Conservation (phyloP, 2,113 vertebrate genomes). For the Bombycilla garrulus region DNA sequence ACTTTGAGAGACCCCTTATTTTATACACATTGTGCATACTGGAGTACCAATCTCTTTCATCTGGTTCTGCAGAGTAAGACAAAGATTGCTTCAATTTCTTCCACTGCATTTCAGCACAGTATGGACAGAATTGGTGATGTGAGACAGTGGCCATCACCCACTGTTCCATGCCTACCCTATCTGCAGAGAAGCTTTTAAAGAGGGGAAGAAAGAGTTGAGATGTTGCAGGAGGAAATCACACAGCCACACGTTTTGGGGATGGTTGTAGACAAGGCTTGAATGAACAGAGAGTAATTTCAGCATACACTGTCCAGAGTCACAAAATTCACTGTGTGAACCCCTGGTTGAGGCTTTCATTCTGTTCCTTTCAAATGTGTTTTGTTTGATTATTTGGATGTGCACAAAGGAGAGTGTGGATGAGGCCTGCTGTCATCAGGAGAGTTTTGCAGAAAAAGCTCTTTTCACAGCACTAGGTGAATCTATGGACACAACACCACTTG, state of each 20-base stretch:
- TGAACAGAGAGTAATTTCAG: not conserved
- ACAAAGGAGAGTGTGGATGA: not conserved
- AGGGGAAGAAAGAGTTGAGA: not conserved
- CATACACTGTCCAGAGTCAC: not conserved
- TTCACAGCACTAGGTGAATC: not conserved
- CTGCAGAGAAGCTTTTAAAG: not conserved
- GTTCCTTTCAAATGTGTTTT: not conserved
- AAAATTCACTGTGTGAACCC: not conserved
- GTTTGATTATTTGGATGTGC: not conserved
- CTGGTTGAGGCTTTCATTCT: not conserved
- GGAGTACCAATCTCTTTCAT: not conserved
- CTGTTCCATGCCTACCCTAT: not conserved
- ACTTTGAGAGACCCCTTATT: not conserved
- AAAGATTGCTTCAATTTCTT: not conserved
- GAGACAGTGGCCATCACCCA: not conserved
- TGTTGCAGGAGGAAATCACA: not conserved
- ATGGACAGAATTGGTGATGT: not conserved
- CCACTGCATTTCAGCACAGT: not conserved
- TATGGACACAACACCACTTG: not conserved
- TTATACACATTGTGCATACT: not conserved
- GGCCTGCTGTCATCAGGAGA: not conserved
- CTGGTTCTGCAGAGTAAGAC: not conserved
- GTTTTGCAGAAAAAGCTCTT: not conserved
- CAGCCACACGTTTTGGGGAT: not conserved
- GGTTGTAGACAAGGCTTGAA: not conserved